These are phyloP conservation scores for Arctocebus calabarensis DNA, from an alignment of 2,797 vertebrate species.

Conservation along the genomic window DNA sequence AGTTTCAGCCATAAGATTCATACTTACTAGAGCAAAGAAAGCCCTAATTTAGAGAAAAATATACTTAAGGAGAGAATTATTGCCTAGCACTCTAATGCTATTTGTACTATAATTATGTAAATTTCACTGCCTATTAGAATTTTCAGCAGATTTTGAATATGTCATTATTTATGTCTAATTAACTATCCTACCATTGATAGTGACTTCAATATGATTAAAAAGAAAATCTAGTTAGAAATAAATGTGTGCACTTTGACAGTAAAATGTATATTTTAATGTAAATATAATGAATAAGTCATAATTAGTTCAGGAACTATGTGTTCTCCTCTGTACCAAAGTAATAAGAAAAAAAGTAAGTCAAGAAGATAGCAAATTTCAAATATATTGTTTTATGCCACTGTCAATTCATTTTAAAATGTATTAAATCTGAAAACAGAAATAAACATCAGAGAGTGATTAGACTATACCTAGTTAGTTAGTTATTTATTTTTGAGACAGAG, in stretches of 20 bases:
- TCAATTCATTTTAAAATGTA: neutral
- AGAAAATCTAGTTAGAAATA: constrained; percentile 47
- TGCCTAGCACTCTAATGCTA: neutral
- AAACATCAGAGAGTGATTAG: neutral
- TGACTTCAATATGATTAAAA: constrained; percentile 18
- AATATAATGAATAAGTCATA: constrained; percentile 23
- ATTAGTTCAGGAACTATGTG: neutral
- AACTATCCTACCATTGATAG: neutral
- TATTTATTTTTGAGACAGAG: no score
- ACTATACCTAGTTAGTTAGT: neutral
- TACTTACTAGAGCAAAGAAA: neutral
- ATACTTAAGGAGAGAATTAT: neutral
- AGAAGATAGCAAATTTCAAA: neutral
- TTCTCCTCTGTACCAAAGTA: neutral
- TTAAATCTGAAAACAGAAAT: neutral
- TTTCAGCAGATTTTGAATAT: constrained; percentile 7
- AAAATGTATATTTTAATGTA: constrained; percentile 29
- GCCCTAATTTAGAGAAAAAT: neutral
- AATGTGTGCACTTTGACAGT: neutral
- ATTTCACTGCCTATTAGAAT: neutral
- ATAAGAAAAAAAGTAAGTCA: neutral
- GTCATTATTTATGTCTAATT: neutral
- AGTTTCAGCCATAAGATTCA: neutral
- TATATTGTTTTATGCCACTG: neutral
- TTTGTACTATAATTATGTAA: neutral